Percentiles rank a stretch among this genome's conserved stretches.
phyloP scores from a whole-genome alignment of 2,888 invertebrate genomes.

The Cosmopolites sordidus region DNA sequence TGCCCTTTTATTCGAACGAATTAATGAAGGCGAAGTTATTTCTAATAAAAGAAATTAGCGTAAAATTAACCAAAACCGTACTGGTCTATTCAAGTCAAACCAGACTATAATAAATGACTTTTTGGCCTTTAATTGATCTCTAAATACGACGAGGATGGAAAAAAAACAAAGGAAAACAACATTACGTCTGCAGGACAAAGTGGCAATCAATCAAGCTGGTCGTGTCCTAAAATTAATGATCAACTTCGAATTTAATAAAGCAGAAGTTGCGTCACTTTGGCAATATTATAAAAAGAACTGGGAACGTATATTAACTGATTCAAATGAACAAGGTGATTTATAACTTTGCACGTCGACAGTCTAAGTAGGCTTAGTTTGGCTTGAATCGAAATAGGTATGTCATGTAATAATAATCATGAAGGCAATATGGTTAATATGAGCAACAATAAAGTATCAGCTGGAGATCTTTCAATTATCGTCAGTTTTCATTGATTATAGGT shows the following conservation, averaged over 20 bases:
- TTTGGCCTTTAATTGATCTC: slow-evolving; percentile 12
- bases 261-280: slow-evolving; percentile 25
- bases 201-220: slow-evolving; percentile 23
- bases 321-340: slow-evolving; percentile 24
- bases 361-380: no score
- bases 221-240: slow-evolving; percentile 25
- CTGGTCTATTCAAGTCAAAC: slow-evolving; percentile 1
- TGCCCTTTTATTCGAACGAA: no score
- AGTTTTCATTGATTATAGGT: no score
- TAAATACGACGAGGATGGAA: slow-evolving; percentile 10
- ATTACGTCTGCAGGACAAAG: slow-evolving; percentile 19
- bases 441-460: no score
- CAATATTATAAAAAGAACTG: slow-evolving; percentile 26
- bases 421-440: no score
- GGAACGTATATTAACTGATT: slow-evolving; percentile 24
- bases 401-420: no score
- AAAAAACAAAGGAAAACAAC: slow-evolving; percentile 9
- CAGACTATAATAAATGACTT: slow-evolving; percentile 13
- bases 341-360: slow-evolving; percentile 5
- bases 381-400: no score
- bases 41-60: background rate
- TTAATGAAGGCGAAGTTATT: background rate
- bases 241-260: slow-evolving; percentile 29
- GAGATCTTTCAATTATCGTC: no score
- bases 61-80: background rate